These are phyloP conservation scores for Tenthredo livida DNA, from an alignment of 2,888 invertebrate species.

Conservation along the genomic window DNA sequence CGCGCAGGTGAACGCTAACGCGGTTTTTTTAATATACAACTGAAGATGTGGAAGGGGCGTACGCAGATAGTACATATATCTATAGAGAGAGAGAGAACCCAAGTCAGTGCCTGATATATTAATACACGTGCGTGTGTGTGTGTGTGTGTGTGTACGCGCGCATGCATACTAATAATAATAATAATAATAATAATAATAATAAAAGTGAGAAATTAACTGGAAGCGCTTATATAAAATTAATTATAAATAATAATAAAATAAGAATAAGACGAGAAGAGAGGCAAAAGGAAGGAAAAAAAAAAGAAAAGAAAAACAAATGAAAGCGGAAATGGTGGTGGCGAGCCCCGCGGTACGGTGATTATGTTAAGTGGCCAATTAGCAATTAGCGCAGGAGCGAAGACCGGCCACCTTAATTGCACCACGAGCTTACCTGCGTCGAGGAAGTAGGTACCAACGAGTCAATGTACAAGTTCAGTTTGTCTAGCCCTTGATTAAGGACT, in stretches of 20 bases:
- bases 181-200: constrained; percentile 1
- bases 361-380: constrained; percentile 75
- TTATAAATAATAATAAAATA: constrained; percentile 64
- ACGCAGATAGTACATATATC: not conserved
- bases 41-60: not conserved
- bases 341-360: constrained; percentile 65
- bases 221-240: constrained; percentile 58
- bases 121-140: not conserved
- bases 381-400: constrained; percentile 72
- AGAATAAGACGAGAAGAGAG: constrained; percentile 66
- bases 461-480: constrained; percentile 13
- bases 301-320: constrained; percentile 63
- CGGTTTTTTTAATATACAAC: not conserved
- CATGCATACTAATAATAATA: constrained; percentile 49
- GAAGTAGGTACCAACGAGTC: constrained; percentile 10
- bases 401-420: constrained; percentile 69
- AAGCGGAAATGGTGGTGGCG: constrained; percentile 72
- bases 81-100: not conserved
- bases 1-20: constrained; percentile 5
- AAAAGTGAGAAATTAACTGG: constrained; percentile 56
- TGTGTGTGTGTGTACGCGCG: not conserved
- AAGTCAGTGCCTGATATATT: not conserved
- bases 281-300: constrained; percentile 27
- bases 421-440: constrained; percentile 15
- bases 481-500: not conserved